phyloP scores from a whole-genome alignment of 2,888 invertebrate genomes.

The Digitonthophagus gazella region DNA sequence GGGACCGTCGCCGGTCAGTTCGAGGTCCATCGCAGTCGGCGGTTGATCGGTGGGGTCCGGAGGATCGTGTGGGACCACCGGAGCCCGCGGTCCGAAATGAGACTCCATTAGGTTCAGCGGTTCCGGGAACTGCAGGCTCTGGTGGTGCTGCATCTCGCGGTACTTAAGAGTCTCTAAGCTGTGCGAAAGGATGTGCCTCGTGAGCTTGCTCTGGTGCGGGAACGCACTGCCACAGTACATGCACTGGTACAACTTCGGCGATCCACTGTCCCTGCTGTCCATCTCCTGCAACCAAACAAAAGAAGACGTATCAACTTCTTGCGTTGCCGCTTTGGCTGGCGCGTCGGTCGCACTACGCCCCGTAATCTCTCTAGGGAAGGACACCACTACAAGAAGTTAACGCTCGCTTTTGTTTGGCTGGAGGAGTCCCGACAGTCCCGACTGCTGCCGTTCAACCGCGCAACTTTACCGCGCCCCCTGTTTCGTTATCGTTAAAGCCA shows the following conservation, averaged over 20 bases:
- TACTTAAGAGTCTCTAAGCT: conserved; percentile 85
- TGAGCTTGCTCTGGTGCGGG: conserved; percentile 88
- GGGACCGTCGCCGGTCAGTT: conserved; percentile 55
- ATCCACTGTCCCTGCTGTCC: conserved; percentile 62
- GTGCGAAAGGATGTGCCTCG: conserved; percentile 85
- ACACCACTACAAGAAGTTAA: conserved; percentile 71
- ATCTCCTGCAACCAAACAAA: conserved; percentile 91
- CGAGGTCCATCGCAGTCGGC: conserved; percentile 59
- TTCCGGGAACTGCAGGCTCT: conserved; percentile 51
- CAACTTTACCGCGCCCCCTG: neutral
- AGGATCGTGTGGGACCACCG: conserved; percentile 47
- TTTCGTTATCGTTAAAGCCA: conserved; percentile 56
- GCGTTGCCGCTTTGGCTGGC: conserved; percentile 43
- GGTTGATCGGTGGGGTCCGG: conserved; percentile 55
- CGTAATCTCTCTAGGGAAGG: conserved; percentile 36
- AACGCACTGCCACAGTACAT: conserved; percentile 88
- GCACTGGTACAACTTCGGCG: conserved; percentile 70
- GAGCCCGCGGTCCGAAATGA: conserved; percentile 46
- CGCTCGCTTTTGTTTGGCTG: conserved; percentile 75
- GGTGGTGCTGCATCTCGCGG: conserved; percentile 67
- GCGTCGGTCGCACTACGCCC: neutral
- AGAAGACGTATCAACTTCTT: conserved; percentile 87
- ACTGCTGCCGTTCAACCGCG: neutral
- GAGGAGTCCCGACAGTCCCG: conserved; percentile 36
- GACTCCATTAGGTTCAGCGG: conserved; percentile 45